These are phyloP conservation scores for Oryzias curvinotus DNA, from an alignment of 2,113 vertebrate species.

Conservation along the genomic window DNA sequence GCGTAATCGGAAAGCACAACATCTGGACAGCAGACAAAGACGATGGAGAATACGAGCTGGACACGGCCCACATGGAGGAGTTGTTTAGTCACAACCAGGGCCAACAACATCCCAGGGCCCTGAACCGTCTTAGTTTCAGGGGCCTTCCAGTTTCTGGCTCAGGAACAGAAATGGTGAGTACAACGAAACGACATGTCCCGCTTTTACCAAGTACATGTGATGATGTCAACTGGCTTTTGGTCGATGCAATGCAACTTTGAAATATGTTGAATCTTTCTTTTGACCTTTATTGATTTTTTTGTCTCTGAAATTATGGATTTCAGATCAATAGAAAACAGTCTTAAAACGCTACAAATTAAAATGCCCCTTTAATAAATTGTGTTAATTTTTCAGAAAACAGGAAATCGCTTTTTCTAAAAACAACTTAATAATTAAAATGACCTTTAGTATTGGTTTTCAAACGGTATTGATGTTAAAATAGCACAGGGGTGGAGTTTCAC, in stretches of 20 bases:
- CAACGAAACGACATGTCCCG: not conserved
- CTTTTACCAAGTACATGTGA: too few species aligned
- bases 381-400: too few species aligned
- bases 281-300: conserved; percentile 21
- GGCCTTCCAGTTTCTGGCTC: conserved; percentile 30
- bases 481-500: conserved; percentile 50
- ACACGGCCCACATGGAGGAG: conserved; percentile 80
- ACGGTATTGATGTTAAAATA: conserved; percentile 19
- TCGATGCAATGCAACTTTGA: conserved; percentile 19
- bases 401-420: too few species aligned
- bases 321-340: conserved; percentile 3
- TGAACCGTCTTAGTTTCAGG: conserved; percentile 54
- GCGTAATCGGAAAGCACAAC: conserved; percentile 76
- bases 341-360: not conserved
- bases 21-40: conserved; percentile 78
- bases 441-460: too few species aligned
- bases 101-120: conserved; percentile 39
- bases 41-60: conserved; percentile 70
- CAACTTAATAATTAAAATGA: too few species aligned
- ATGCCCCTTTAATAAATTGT: too few species aligned
- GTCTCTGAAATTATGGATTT: not conserved
- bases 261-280: not conserved
- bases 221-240: not conserved
- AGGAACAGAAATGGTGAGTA: conserved; percentile 69
- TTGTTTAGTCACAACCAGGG: conserved; percentile 76